Percentiles rank a stretch among this genome's conserved stretches.
phyloP scores from a whole-genome alignment of 2,113 vertebrate genomes.

The Grammomys dolichurus region DNA sequence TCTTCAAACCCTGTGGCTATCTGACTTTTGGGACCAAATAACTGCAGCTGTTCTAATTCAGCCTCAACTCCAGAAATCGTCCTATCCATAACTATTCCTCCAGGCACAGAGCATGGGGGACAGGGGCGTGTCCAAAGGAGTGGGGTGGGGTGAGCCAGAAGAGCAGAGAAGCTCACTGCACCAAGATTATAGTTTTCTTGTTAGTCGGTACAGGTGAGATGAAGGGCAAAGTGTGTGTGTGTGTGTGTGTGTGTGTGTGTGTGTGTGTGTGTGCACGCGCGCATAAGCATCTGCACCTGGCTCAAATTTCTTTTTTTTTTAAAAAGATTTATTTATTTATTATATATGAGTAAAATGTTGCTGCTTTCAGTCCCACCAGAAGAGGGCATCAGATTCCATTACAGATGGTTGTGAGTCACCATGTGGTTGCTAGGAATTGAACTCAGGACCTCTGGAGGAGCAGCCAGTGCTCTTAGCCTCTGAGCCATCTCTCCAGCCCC shows the following conservation, averaged over 20 bases:
- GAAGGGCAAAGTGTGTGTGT: background rate
- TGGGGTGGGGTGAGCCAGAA: background rate
- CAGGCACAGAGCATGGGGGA: background rate
- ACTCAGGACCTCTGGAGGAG: no score
- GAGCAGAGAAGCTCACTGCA: background rate
- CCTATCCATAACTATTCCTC: background rate
- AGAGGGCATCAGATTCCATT: no score
- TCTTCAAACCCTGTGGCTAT: background rate
- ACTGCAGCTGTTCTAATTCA: background rate
- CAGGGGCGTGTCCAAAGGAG: no score
- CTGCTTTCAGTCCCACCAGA: no score
- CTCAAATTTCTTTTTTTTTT: no score
- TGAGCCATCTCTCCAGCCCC: no score
- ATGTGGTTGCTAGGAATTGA: no score
- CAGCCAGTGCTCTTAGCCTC: no score
- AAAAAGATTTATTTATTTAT: no score
- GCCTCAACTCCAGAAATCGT: background rate
- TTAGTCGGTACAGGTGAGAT: background rate
- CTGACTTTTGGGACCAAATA: background rate
- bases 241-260: background rate
- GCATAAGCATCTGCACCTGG: background rate
- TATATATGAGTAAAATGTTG: no score
- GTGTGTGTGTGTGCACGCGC: accelerated
- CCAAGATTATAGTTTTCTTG: background rate
- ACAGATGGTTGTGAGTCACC: no score